Conservation (phyloP, 2,113 vertebrate genomes). For the Notothenia rossii region DNA sequence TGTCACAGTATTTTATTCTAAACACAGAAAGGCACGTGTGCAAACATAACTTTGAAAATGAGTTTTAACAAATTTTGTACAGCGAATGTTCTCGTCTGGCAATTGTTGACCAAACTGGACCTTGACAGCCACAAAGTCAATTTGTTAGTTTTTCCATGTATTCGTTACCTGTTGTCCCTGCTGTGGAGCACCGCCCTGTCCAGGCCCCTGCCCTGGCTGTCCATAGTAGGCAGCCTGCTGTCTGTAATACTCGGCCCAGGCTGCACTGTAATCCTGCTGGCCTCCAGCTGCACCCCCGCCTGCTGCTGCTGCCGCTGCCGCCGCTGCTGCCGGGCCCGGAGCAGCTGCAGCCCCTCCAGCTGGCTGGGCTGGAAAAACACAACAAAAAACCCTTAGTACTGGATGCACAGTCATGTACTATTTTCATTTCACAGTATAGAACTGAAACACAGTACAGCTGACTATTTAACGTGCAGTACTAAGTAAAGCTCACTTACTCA, state of each 20-base stretch:
- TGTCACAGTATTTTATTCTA: background rate
- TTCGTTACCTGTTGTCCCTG: slow-evolving; percentile 90
- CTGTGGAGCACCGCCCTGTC: slow-evolving; percentile 87
- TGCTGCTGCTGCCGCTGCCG: slow-evolving; percentile 81
- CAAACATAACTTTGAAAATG: background rate
- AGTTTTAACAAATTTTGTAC: background rate
- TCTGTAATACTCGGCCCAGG: slow-evolving; percentile 95
- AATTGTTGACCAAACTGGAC: background rate
- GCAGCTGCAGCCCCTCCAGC: slow-evolving; percentile 76
- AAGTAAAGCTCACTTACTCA: slow-evolving; percentile 63
- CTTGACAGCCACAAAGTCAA: background rate
- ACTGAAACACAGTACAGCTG: too few species aligned
- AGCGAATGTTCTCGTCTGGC: background rate
- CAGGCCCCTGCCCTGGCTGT: slow-evolving; percentile 85
- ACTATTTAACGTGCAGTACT: background rate
- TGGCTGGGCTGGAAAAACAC: slow-evolving; percentile 74
- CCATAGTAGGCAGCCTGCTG: slow-evolving; percentile 95
- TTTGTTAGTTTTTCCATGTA: background rate
- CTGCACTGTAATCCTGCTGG: slow-evolving; percentile 91
- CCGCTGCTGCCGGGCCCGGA: slow-evolving; percentile 63
- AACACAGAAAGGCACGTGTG: background rate
- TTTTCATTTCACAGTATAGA: background rate
- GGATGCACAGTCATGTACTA: background rate
- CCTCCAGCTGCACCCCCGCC: slow-evolving; percentile 86
- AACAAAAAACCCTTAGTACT: background rate